Conservation (phyloP, 2,888 invertebrate species). For the Diachrysia chrysitis region DNA sequence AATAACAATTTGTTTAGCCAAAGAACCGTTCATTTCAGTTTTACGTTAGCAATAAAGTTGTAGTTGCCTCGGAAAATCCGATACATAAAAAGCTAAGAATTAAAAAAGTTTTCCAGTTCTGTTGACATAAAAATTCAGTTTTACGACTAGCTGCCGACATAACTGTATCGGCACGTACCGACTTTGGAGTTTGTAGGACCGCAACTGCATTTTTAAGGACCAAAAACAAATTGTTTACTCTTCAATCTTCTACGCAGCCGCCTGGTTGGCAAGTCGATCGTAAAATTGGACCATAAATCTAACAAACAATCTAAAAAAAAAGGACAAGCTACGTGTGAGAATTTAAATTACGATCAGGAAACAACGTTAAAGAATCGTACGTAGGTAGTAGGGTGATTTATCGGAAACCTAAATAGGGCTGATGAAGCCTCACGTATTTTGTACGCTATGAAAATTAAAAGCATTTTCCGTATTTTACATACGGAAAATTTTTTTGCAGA, state of each 20-base stretch:
- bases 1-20: constrained; percentile 41
- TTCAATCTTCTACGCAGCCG: constrained; percentile 50
- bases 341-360: constrained; percentile 42
- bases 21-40: constrained; percentile 46
- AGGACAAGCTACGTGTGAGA: constrained; percentile 42
- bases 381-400: constrained; percentile 28
- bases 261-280: constrained; percentile 49
- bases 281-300: constrained; percentile 60
- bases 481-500: neutral
- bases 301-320: constrained; percentile 54
- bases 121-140: constrained; percentile 78
- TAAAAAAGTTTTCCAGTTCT: constrained; percentile 77
- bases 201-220: constrained; percentile 68
- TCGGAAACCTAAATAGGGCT: constrained; percentile 6
- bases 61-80: constrained; percentile 55
- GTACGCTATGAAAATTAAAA: neutral
- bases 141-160: constrained; percentile 67
- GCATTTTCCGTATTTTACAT: neutral
- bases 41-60: constrained; percentile 55
- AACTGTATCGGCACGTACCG: constrained; percentile 46
- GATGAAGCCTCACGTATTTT: neutral
- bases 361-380: constrained; percentile 33
- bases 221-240: constrained; percentile 64
- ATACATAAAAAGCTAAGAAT: constrained; percentile 72
- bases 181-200: constrained; percentile 43